phyloP scores from a whole-genome alignment of 2,797 vertebrate species.

The Apogon hyalosoma region DNA sequence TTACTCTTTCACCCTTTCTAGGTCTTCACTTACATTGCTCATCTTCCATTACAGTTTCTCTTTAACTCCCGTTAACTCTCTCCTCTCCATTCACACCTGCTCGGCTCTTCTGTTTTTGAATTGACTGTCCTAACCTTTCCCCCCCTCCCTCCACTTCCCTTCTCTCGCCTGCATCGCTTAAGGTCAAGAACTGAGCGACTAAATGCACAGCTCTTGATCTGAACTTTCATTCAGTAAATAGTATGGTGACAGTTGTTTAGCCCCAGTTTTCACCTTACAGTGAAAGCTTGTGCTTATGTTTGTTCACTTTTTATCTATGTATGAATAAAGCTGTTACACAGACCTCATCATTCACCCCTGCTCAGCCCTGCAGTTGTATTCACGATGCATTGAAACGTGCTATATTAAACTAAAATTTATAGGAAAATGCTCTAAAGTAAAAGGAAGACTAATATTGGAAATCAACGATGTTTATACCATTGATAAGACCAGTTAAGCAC shows the following conservation, averaged over 20 bases:
- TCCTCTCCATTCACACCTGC: not conserved
- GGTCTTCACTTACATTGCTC: conserved; percentile 29
- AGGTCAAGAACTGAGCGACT: too few relatives aligned
- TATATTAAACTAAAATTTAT: too few relatives aligned
- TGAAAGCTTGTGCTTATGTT: not conserved
- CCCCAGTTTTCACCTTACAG: not conserved
- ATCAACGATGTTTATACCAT: not conserved
- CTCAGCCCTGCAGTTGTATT: too few relatives aligned
- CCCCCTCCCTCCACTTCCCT: not conserved
- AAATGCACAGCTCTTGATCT: too few relatives aligned
- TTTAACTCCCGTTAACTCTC: conserved; percentile 27
- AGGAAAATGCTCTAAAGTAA: not conserved
- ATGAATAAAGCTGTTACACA: not conserved
- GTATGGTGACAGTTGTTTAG: not conserved
- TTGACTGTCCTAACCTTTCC: conserved; percentile 30
- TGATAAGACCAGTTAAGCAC: conserved; percentile 17
- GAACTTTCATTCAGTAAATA: too few relatives aligned
- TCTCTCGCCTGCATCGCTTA: not conserved
- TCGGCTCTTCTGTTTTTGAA: conserved; percentile 12
- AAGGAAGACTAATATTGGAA: conserved; percentile 16
- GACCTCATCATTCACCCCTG: too few relatives aligned
- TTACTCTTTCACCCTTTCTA: conserved; percentile 45
- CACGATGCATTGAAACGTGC: too few relatives aligned
- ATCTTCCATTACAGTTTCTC: conserved; percentile 35
- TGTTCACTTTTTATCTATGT: not conserved